A percentile compares a stretch with the other conserved stretches of the same genome.
Conservation (phyloP, 2,113 vertebrate species). For the Crotalus horridus region DNA sequence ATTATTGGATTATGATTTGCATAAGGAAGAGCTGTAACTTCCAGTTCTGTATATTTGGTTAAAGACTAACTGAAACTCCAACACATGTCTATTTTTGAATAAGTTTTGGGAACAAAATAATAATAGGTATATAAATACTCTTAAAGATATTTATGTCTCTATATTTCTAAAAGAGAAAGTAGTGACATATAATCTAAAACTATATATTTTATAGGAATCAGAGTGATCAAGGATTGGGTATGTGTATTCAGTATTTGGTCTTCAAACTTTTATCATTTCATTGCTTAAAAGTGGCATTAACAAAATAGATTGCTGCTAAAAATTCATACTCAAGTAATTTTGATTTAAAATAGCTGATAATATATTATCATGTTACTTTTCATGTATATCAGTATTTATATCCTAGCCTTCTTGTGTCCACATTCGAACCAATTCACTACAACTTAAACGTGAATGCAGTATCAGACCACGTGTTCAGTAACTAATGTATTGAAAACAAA, state of each 20-base stretch:
- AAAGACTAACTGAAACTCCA: neutral
- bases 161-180: neutral
- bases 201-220: neutral
- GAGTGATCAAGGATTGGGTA: neutral
- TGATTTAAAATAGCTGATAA: neutral
- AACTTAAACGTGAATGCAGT: neutral
- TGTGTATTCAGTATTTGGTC: neutral
- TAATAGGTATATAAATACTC: neutral
- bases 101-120: neutral
- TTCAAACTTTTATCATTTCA: constrained; percentile 1
- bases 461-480: neutral
- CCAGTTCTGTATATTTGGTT: neutral
- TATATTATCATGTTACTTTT: neutral
- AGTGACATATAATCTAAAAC: neutral
- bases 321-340: neutral
- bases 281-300: neutral
- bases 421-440: too few relatives aligned
- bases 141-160: neutral
- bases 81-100: neutral
- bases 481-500: neutral
- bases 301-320: neutral
- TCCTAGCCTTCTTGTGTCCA: neutral
- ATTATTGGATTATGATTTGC: neutral
- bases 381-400: neutral
- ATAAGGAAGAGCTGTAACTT: neutral